Conservation (phyloP, 1,140 invertebrate genomes). For the Whitmania pigra region DNA sequence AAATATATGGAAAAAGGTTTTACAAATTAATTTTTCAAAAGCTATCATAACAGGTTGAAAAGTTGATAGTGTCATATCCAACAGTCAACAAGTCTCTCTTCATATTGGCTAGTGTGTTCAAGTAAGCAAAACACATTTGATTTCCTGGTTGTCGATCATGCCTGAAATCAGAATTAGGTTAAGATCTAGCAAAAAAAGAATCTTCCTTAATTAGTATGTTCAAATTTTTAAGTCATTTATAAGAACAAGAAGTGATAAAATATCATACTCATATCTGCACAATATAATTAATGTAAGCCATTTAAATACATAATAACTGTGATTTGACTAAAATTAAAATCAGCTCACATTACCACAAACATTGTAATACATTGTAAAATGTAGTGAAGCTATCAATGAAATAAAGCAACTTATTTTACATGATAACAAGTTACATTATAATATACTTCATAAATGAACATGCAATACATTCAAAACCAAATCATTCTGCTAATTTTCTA, state of each 20-base stretch:
- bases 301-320: background rate
- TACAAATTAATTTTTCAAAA: background rate
- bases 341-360: background rate
- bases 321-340: background rate
- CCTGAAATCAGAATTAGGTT: background rate
- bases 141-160: conserved; percentile 2
- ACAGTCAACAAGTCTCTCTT: background rate
- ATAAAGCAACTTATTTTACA: no score
- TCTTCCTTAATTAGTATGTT: no score
- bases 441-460: no score
- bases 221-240: background rate
- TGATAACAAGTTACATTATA: no score
- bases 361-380: no score
- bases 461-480: no score
- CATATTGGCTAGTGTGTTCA: background rate
- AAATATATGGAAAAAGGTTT: background rate
- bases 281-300: no score
- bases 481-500: background rate
- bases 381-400: no score
- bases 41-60: background rate
- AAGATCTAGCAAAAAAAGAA: background rate
- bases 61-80: background rate
- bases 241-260: background rate
- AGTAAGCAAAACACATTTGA: background rate
- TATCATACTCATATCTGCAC: no score